Evolutionary conservation across 2,888 invertebrate genomes (phyloP).

Genomic region (Amphipoea lucens): DNA sequence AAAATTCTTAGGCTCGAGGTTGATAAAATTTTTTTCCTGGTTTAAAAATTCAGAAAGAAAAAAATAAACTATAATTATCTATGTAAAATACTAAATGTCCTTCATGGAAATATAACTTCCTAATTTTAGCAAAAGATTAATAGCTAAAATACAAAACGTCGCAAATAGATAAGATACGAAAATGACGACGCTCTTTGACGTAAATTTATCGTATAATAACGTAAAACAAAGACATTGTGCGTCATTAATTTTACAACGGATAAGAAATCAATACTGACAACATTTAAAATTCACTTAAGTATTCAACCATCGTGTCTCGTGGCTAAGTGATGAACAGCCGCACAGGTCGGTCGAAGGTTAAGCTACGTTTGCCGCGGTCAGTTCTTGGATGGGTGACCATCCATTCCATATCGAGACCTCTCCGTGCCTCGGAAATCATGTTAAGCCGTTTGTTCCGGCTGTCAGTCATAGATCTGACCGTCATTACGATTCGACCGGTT

Average conservation of each 20-base stretch:
- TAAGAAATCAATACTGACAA: conserved; percentile 14
- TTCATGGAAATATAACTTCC: neutral
- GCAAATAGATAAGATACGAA: conserved; percentile 1
- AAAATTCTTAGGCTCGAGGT: neutral
- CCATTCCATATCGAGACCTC: neutral
- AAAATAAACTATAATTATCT: too few relatives aligned
- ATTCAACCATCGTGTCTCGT: neutral
- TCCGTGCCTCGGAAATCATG: neutral
- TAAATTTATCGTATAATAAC: neutral
- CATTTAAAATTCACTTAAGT: conserved; percentile 12
- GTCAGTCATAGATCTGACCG: too few relatives aligned
- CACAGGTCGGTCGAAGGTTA: neutral
- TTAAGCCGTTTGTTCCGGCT: too few relatives aligned
- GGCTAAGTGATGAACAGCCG: neutral
- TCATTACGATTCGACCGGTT: too few relatives aligned
- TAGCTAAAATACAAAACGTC: neutral
- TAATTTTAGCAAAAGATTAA: neutral
- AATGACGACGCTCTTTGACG: conserved; percentile 12
- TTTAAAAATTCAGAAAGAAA: neutral
- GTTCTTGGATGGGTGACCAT: neutral
- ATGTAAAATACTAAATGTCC: neutral
- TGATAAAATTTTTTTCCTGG: neutral
- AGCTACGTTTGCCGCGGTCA: neutral
- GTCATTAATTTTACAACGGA: conserved; percentile 23
- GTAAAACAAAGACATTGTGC: conserved; percentile 27